Evolutionary conservation across 1,140 invertebrate genomes (phyloP).

Genomic region (Linepithema humile): DNA sequence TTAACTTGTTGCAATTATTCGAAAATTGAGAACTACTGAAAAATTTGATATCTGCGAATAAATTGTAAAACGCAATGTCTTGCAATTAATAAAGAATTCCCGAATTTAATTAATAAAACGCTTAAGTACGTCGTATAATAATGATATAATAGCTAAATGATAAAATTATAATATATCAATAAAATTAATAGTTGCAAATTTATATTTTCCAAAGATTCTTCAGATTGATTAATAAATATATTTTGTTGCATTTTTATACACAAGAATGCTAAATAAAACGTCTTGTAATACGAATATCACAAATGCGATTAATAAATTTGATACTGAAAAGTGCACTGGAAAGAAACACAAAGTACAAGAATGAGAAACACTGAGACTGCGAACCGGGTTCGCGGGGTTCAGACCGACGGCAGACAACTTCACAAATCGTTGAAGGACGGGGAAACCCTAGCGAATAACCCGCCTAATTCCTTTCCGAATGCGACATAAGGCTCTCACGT

Average conservation of each 20-base stretch:
- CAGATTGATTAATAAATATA: too few species aligned
- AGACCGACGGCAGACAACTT: conserved; percentile 64
- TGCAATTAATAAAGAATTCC: neutral
- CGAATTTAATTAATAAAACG: neutral
- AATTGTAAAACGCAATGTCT: neutral
- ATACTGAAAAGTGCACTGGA: neutral
- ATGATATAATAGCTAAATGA: too few species aligned
- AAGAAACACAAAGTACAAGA: neutral
- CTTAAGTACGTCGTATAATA: neutral
- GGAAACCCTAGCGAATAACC: conserved; percentile 65
- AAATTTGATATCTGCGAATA: too few species aligned
- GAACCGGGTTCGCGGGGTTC: conserved; percentile 43
- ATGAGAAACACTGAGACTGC: conserved; percentile 59
- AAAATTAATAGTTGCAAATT: too few species aligned
- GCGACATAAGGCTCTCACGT: conserved; percentile 13
- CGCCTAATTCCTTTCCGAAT: conserved; percentile 42
- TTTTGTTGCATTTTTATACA: too few species aligned
- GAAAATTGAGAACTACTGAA: neutral
- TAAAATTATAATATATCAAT: too few species aligned
- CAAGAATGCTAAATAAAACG: too few species aligned
- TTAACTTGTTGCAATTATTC: neutral
- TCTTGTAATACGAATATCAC: neutral
- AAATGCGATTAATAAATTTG: neutral
- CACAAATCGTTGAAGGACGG: conserved; percentile 72
- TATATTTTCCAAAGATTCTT: too few species aligned